These are phyloP conservation scores for Valencia hispanica DNA, from an alignment of 2,797 vertebrate genomes.

Conservation along the genomic window DNA sequence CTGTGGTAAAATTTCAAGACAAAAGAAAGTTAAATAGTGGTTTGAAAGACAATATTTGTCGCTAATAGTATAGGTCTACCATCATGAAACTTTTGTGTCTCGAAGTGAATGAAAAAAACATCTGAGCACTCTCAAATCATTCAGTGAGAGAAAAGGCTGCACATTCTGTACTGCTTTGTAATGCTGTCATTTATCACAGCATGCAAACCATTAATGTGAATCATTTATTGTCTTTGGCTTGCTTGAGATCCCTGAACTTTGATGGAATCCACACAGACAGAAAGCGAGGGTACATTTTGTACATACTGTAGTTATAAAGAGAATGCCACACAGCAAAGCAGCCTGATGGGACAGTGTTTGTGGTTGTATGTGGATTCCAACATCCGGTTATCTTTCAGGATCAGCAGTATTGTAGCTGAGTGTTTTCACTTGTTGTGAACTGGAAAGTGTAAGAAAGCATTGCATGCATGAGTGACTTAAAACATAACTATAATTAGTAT, in stretches of 20 bases:
- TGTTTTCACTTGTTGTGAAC: constrained; percentile 53
- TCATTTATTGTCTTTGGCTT: constrained; percentile 73
- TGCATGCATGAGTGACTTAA: constrained; percentile 38
- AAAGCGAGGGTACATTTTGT: constrained; percentile 41
- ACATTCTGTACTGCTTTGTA: constrained; percentile 67
- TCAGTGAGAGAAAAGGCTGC: constrained; percentile 46
- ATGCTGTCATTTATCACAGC: constrained; percentile 70
- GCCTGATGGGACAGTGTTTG: constrained; percentile 12
- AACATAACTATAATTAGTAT: constrained; percentile 40
- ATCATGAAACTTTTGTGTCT: constrained; percentile 25
- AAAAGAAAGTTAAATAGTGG: neutral
- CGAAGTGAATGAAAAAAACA: constrained; percentile 41
- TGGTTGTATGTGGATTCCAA: neutral
- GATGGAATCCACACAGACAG: constrained; percentile 42
- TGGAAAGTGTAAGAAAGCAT: constrained; percentile 33
- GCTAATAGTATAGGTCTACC: constrained; percentile 41
- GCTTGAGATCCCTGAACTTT: constrained; percentile 45
- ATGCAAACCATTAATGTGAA: constrained; percentile 67
- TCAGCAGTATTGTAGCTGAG: constrained; percentile 22
- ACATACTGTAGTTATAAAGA: constrained; percentile 33
- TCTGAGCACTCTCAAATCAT: constrained; percentile 28
- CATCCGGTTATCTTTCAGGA: constrained; percentile 13
- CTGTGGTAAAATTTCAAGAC: neutral
- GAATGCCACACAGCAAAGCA: constrained; percentile 30
- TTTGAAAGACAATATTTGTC: constrained; percentile 7